Conservation (phyloP, 2,113 vertebrate species). For the Chaetorhynchus papuensis region DNA sequence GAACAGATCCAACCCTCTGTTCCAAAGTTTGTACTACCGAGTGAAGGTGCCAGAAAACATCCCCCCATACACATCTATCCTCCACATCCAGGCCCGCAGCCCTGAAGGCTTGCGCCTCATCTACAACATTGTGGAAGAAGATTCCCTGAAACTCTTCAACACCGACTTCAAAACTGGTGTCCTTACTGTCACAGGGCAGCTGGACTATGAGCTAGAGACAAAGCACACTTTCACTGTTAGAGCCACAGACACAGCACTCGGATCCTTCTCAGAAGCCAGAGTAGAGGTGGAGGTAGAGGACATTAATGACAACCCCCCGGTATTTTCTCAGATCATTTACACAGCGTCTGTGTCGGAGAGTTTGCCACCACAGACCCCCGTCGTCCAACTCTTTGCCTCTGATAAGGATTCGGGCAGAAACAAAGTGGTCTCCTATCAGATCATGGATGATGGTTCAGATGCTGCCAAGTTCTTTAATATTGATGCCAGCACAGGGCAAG, state of each 20-base stretch:
- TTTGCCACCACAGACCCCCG: constrained; percentile 79
- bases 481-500: constrained; percentile 79
- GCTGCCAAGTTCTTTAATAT: constrained; percentile 82
- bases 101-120: constrained; percentile 92
- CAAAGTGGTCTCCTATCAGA: constrained; percentile 81
- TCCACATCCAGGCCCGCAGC: constrained; percentile 93
- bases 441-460: constrained; percentile 77
- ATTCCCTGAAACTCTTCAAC: constrained; percentile 81
- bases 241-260: constrained; percentile 89
- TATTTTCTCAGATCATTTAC: constrained; percentile 81
- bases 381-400: constrained; percentile 80
- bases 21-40: constrained; percentile 88
- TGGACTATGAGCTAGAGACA: constrained; percentile 87
- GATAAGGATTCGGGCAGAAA: constrained; percentile 88
- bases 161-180: constrained; percentile 93
- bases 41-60: constrained; percentile 91
- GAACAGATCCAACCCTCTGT: constrained; percentile 91
- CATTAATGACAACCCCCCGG: constrained; percentile 87
- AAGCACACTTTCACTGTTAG: constrained; percentile 83
- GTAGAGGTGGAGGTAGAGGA: constrained; percentile 92
- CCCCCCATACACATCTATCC: constrained; percentile 84
- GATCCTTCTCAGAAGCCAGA: constrained; percentile 86
- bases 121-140: constrained; percentile 91
- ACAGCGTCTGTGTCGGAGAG: constrained; percentile 76
- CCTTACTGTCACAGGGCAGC: constrained; percentile 81